Evolutionary conservation across 2,888 invertebrate genomes (phyloP), one percentile per base, ranked within the genome.

Genomic region (Heliconius ethilla): DNA sequence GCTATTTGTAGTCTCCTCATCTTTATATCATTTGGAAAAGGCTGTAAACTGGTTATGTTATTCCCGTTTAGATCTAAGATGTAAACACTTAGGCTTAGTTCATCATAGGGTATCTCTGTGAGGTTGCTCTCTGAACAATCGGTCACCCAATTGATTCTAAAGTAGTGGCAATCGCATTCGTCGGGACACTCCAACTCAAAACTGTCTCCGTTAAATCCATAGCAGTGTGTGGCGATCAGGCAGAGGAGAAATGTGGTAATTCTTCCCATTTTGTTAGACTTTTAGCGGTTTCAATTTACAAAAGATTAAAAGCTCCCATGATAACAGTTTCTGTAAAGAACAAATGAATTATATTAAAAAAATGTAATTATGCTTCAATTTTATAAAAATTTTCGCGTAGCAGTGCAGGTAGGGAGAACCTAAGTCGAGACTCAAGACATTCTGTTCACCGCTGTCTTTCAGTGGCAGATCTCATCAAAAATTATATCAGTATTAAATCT

Each of bases 141-240:
- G 3, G 96, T 96, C 84, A 97, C 96, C 96, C 96, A 97, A 91
- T 97, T 96, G 85, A 96, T 95, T 80, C 96, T 95, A 90, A 96
- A 96, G 90, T 96, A 97, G 92, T 97, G 96, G 85, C 97, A 97
- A 86, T 96, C 96, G 86, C 97, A 97, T 83, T 96, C 96, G 82
- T 96, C 96, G 1, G 97, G 97, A 83, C 97, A 97, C 86, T 96
- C 96, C 85, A 96, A 89, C 84, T 96, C 96, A 82, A 95, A 95
- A 84, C 95, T 93, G 84, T 96, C 96, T 75, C 96, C 96, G 84
- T 96, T 96, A 84, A 95, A 95, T 25, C 89, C 90, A 78, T 87
- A 82, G 22, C 88, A 77, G 27, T 88, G 86, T n/a, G 87, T 85
- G 51, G 88, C 85, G 62, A 91, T 81, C 37, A 92, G 81, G 81